These are phyloP conservation scores for Lemur catta DNA, from an alignment of 2,797 vertebrate species.

Conservation along the genomic window DNA sequence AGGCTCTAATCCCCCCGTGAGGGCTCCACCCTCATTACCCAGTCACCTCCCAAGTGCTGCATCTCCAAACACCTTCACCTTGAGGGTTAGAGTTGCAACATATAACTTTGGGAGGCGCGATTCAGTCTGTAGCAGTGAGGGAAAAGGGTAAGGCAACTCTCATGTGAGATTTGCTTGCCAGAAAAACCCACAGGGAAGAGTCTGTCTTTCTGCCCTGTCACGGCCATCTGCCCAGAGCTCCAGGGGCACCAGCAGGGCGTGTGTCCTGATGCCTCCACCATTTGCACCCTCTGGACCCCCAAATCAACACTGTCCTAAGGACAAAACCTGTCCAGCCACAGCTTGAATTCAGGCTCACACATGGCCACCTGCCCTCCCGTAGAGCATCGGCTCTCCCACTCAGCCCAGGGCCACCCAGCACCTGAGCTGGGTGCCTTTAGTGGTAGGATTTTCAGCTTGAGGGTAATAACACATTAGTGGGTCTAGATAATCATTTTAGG, in stretches of 20 bases:
- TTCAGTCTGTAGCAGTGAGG: rapidly evolving
- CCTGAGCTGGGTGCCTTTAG: rapidly evolving
- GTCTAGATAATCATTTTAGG: background rate
- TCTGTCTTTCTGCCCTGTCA: too few relatives aligned
- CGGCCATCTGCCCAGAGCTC: background rate
- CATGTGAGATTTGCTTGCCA: background rate
- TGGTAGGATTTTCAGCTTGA: background rate
- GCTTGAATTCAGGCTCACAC: background rate
- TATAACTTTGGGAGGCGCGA: rapidly evolving
- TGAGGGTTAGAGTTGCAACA: background rate
- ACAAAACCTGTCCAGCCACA: background rate
- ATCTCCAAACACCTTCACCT: background rate
- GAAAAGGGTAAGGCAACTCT: rapidly evolving
- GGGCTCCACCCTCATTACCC: background rate
- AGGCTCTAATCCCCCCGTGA: too few relatives aligned
- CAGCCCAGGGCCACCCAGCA: rapidly evolving
- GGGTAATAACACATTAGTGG: rapidly evolving
- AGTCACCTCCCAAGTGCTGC: background rate
- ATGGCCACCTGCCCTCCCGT: background rate
- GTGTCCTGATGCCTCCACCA: background rate
- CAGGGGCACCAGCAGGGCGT: background rate
- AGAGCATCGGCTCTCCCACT: rapidly evolving
- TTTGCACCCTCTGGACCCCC: background rate
- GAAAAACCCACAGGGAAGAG: background rate
- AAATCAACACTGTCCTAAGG: background rate